Conservation (phyloP, 2,888 invertebrate genomes). For the Platycheirus albimanus region DNA sequence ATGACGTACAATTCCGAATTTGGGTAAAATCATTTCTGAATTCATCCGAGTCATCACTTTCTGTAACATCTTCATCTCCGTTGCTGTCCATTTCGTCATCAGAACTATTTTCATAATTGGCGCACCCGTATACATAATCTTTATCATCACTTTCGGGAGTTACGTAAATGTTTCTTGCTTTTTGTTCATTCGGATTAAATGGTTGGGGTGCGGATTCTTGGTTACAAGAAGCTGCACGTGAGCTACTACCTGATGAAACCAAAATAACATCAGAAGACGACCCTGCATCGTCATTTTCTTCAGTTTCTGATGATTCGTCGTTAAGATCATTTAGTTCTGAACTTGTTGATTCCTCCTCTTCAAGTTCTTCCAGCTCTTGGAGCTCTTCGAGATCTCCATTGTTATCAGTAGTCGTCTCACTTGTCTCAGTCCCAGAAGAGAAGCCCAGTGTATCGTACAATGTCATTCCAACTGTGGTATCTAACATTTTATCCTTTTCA, state of each 20-base stretch:
- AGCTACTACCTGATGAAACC: conserved; percentile 59
- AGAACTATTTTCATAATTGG: conserved; percentile 20
- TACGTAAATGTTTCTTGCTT: conserved; percentile 24
- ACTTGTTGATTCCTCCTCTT: background rate
- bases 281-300: conserved; percentile 55
- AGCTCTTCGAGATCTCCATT: too few relatives aligned
- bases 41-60: conserved; percentile 30
- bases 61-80: conserved; percentile 46
- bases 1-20: conserved; percentile 46
- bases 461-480: conserved; percentile 80
- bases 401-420: too few relatives aligned
- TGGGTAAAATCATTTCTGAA: conserved; percentile 28
- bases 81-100: conserved; percentile 37
- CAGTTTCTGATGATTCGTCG: conserved; percentile 1
- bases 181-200: conserved; percentile 7
- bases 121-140: conserved; percentile 29
- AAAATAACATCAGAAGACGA: conserved; percentile 63
- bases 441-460: conserved; percentile 77
- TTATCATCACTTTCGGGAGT: conserved; percentile 43
- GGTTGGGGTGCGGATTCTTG: conserved; percentile 19
- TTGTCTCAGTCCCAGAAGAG: too few relatives aligned
- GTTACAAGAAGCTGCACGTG: conserved; percentile 19
- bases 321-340: conserved; percentile 20
- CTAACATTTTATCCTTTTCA: conserved; percentile 73
- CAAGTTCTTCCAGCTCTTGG: too few relatives aligned